A percentile compares a stretch with the other conserved stretches of the same genome.
Conservation (phyloP, 2,888 invertebrate genomes). For the Troides helena region DNA sequence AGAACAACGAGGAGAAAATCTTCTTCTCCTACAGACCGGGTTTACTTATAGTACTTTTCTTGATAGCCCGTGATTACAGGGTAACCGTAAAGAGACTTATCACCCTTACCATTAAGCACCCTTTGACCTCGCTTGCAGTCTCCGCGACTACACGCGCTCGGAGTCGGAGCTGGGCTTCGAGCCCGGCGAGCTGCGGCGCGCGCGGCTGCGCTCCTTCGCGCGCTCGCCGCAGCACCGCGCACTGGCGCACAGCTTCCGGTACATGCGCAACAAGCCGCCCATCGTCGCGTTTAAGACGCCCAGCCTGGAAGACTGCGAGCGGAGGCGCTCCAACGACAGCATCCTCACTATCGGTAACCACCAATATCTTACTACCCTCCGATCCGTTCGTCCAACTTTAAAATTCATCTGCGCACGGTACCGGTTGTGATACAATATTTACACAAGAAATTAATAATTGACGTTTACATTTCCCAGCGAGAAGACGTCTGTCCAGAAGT, state of each 20-base stretch:
- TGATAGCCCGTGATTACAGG: too few species aligned
- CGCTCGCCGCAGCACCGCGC: slow-evolving; percentile 89
- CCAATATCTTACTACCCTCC: too few species aligned
- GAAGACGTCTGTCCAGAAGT: slow-evolving; percentile 69
- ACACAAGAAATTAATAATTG: too few species aligned
- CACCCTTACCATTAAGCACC: too few species aligned
- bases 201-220: slow-evolving; percentile 80
- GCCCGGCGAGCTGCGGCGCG: slow-evolving; percentile 82
- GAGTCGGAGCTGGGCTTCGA: slow-evolving; percentile 88
- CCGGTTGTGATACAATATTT: too few species aligned
- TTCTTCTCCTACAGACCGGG: too few species aligned
- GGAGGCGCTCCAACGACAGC: slow-evolving; percentile 77
- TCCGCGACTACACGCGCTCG: slow-evolving; percentile 86
- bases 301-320: slow-evolving; percentile 85
- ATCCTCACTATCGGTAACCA: slow-evolving; percentile 78
- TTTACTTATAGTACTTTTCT: too few species aligned
- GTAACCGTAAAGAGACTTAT: too few species aligned
- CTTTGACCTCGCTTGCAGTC: slow-evolving; percentile 58
- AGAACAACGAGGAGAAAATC: too few species aligned
- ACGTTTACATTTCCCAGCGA: slow-evolving; percentile 45
- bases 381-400: too few species aligned
- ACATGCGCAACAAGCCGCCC: slow-evolving; percentile 93
- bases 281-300: slow-evolving; percentile 94
- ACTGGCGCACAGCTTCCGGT: slow-evolving; percentile 91
- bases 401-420: too few species aligned